Evolutionary conservation across 2,888 invertebrate genomes (phyloP), one percentile per base, ranked within the genome.

Genomic region (Philaethria dido): DNA sequence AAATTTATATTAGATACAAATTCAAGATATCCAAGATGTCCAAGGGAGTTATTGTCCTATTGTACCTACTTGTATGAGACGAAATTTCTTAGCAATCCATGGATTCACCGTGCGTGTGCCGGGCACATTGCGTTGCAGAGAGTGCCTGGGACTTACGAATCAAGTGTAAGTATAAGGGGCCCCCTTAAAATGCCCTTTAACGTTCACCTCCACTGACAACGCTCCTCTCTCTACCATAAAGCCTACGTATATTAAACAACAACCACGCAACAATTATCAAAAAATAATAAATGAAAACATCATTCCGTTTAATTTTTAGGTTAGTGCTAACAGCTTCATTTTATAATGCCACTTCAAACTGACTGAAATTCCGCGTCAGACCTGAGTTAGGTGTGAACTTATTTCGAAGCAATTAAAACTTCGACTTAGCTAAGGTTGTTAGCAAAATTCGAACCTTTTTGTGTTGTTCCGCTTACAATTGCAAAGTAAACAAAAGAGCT

Each of bases 391-490:
- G 76, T 79, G 78, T 81, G 78, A 83, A 84, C 86, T 85, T 85
- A 85, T 84, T 83, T 77, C 77, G 74, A 82, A 85, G 86, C 87
- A 89, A 92, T 90, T 90, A 89, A 91, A 92, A 89, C 88, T 90
- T 89, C 76, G 69, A 77, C 78, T 74, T 74, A 75, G 80, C 81
- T 82, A 80, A 82, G 81, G 81, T 87, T 85, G 86, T 87, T 86
- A 83, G 81, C 78, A 78, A 83, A 84, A 84, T 87, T 87, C 75
- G 81, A 83, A 85, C 83, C 84, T 86, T 87, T 88, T 86, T 86
- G 83, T 86, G 83, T 88, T 87, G 84, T 86, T 86, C 80, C 71
- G 74, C 75, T 79, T 78, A 80, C 84, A 83, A 86, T 86, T 83
- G 82, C 79, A 79, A 80, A 79, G 83, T 84, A 88, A 89, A 89